Base-by-base conservation (phyloP, 2,888 invertebrate genomes). In the Ichneumoninae sp. region DNA sequence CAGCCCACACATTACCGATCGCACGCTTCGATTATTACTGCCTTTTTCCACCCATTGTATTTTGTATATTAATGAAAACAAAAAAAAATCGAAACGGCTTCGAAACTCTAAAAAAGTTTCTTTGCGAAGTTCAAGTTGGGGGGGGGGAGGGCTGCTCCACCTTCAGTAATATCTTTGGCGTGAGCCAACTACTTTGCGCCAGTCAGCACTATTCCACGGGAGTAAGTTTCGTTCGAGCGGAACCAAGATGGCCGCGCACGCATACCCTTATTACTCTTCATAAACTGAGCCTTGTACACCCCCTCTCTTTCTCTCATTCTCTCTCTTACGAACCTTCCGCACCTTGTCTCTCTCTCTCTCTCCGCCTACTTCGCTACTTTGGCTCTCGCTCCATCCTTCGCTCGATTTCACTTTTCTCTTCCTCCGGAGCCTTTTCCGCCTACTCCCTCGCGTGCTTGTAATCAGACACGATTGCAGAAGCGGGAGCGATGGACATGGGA, bases 161-260 rank as follows among this genome's bases (percentile, higher is more conserved):
- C 22, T 78, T 50, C 47, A 33, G 60, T 47, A 62, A 74, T 47
- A 47, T 36, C 68, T 62, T 57, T 30, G 47, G 69, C 75, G 36
- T 52, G 66, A 71, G 33, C n/a, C 47, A 68, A 77, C n/a, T 57
- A 80, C 22, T 66, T 66, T 57, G 52, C 65, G 33, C 66, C 36
- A 54, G 70, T 78, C 81, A 85, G 74, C 82, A 83, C 84, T 83
- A 88, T 88, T 89, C 87, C 86, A 89, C 87, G 87, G 89, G 86
- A 87, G 81, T 87, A 88, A 83, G 71, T 87, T 86, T 88, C 88
- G 88, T 88, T 89, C 90, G 87, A 90, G 90, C 90, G 91, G 89
- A 91, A 91, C 91, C 88, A 91, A 91, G 89, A 91, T 91, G 91
- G 90, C 90, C 76, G 88, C 71, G 80, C 66, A 57, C 52, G 76